Evolutionary conservation across 2,797 vertebrate genomes (phyloP).

Genomic region (Pipistrellus pygmaeus): DNA sequence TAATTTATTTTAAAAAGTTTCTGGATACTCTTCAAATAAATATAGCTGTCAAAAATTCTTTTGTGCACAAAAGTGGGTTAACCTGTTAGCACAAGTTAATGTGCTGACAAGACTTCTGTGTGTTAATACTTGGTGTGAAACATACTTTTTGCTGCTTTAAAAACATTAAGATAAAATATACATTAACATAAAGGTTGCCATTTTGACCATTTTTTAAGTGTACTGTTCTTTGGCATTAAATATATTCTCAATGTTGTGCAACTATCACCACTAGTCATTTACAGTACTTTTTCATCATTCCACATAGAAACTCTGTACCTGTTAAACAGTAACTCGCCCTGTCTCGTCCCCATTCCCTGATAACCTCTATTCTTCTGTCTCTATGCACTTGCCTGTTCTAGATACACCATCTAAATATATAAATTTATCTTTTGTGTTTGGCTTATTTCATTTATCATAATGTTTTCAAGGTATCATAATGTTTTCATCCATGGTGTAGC

Average conservation of each 20-base stretch:
- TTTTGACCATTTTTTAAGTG: background rate
- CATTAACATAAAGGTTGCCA: background rate
- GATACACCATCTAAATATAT: background rate
- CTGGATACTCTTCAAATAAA: constrained; percentile 21
- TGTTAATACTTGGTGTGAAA: background rate
- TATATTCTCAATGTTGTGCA: background rate
- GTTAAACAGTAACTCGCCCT: background rate
- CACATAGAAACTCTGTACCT: background rate
- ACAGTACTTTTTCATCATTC: background rate
- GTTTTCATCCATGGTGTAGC: background rate
- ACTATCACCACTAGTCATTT: background rate
- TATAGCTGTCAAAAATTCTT: background rate
- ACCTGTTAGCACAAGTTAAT: constrained; percentile 4
- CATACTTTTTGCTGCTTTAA: background rate
- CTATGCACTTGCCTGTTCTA: background rate
- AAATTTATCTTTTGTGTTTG: background rate
- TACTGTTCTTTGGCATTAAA: background rate
- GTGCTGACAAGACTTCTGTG: background rate
- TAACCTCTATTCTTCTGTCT: background rate
- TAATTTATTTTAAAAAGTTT: background rate
- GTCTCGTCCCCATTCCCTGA: fast-evolving
- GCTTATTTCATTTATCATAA: background rate
- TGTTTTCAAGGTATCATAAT: background rate
- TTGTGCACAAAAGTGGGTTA: constrained; percentile 18
- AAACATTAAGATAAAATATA: background rate